Conservation (phyloP, 64 coral and sea anemone genomes). For the Montipora efflorescens region DNA sequence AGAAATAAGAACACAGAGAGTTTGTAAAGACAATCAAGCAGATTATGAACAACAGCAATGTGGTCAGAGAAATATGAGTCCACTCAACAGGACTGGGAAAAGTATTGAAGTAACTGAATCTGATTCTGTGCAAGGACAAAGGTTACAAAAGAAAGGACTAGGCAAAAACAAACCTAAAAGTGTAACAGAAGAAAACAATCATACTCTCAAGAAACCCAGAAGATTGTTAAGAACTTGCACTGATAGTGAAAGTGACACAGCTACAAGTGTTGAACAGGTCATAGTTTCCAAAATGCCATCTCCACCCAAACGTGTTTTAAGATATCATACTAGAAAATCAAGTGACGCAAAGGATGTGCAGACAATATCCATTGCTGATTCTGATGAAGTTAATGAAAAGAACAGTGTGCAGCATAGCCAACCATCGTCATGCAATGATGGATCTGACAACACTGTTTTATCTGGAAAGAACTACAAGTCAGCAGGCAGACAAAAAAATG, state of each 20-base stretch:
- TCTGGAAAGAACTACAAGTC: background rate
- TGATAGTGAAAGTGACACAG: background rate
- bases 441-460: background rate
- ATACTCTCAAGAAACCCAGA: background rate
- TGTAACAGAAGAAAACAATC: background rate
- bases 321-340: background rate
- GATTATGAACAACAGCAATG: background rate
- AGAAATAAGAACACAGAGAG: background rate
- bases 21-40: background rate
- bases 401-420: background rate
- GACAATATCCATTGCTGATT: background rate
- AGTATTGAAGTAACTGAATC: background rate
- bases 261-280: background rate
- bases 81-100: background rate
- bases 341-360: background rate
- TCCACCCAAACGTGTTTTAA: constrained; percentile 30
- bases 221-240: background rate
- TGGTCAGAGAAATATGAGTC: background rate
- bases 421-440: background rate
- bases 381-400: background rate
- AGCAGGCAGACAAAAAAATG: background rate
- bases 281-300: background rate
- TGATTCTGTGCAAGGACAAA: background rate
- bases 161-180: background rate
- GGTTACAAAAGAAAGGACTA: too few relatives aligned